These are phyloP conservation scores for Neogale vison DNA, from an alignment of 2,113 vertebrate genomes.

Conservation along the genomic window DNA sequence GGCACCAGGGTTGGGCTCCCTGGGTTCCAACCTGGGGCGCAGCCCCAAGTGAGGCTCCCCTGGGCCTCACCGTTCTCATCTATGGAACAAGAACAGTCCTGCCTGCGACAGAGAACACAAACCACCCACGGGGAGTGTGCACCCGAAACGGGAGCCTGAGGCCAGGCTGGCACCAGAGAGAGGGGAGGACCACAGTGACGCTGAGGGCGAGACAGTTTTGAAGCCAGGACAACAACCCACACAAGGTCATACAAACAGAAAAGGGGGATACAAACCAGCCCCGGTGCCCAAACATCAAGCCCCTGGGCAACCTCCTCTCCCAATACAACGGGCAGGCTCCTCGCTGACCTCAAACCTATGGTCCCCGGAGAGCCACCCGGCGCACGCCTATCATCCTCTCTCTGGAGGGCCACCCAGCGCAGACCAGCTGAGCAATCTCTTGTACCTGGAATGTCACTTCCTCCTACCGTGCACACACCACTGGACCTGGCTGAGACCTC, in stretches of 20 bases:
- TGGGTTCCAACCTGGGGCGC: background rate
- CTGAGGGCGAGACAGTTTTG: fast-evolving
- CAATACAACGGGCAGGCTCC: fast-evolving
- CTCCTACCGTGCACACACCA: background rate
- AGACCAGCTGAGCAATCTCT: background rate
- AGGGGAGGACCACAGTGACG: fast-evolving
- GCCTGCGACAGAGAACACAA: fast-evolving
- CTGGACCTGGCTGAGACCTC: no score
- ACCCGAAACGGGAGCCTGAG: fast-evolving
- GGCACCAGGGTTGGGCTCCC: fast-evolving
- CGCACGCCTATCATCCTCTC: background rate
- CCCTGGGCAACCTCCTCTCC: background rate
- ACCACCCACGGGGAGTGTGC: fast-evolving
- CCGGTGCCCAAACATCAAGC: background rate
- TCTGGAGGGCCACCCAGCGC: no score
- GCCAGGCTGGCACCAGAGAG: background rate
- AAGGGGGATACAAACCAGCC: fast-evolving
- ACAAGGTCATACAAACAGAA: background rate
- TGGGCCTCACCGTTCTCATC: background rate
- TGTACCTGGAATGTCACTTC: fast-evolving
- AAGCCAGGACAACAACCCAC: no score
- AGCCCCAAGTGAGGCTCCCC: fast-evolving
- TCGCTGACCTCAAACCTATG: background rate
- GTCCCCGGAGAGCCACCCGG: background rate
- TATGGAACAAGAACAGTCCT: background rate